Base-by-base conservation (phyloP, 2,113 vertebrate species). In the Daphoenositta chrysoptera region DNA sequence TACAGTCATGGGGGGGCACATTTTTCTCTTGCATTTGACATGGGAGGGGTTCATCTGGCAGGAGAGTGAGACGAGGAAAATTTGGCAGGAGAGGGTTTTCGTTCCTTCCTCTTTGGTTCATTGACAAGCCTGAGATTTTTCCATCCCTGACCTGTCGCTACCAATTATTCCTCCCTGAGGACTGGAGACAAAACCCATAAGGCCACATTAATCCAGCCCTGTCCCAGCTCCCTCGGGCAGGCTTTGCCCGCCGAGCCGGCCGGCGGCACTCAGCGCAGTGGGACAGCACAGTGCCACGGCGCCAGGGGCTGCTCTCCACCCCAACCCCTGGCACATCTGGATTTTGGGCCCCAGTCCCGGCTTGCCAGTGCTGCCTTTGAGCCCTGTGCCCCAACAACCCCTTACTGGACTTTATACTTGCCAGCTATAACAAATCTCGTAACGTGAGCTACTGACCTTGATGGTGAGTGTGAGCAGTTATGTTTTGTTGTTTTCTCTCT, bases 401-500 rank as follows among this genome's bases (percentile, higher is more conserved):
- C 97, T 92, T 97, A 97, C 98, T 97, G 98, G 89, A 83, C 98
- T 98, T 98, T 98, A 98, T 94, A 98, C 98, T 98, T 98, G 98
- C 98, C 97, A 98, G 97, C 97, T 96, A 83, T 98, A 94, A 96
- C 94, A 93, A 96, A 84, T 97, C 96, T 97, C 97, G 90, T 98
- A 93, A 96, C 97, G 47, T 97, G 97, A 98, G 97, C 96, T 98
- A 97, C 98, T 96, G 97, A 98, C 93, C 97, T 97, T 98, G 98
- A 98, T 97, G 97, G 98, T 98, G 98, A 98, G 98, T 97, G 98
- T 97, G 98, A 98, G 98, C 97, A 98, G 98, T 98, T 98, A 98
- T 96, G 96, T 98, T 97, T 97, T 98, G 98, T 98, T 98, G 98
- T 98, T 98, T 98, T 98, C 98, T 98, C 97, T 98, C 98, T 98